Evolutionary conservation across 2,797 vertebrate genomes (phyloP).

Genomic region (Characodon lateralis): DNA sequence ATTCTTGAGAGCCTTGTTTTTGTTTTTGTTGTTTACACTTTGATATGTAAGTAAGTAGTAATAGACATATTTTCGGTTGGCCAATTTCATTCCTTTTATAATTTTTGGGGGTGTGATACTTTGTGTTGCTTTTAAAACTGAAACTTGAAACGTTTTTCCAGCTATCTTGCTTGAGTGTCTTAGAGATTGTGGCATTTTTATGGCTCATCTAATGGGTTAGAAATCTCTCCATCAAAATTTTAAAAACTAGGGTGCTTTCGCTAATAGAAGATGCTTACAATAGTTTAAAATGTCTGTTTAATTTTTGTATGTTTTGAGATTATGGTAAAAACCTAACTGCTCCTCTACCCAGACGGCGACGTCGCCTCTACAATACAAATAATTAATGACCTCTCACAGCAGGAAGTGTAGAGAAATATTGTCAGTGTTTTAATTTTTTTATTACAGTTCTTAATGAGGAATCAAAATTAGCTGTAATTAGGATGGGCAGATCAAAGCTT

Average conservation of each 20-base stretch:
- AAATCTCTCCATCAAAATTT: not conserved
- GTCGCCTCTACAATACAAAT: not conserved
- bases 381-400: not conserved
- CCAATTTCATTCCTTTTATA: not conserved
- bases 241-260: not conserved
- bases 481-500: not conserved
- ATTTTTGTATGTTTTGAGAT: not conserved
- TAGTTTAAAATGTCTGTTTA: not conserved
- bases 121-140: not conserved
- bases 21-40: not conserved
- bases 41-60: not conserved
- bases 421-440: not conserved
- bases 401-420: not conserved
- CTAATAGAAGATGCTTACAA: not conserved
- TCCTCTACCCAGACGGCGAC: not conserved
- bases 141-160: not conserved
- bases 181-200: not conserved
- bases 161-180: not conserved
- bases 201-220: not conserved
- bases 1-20: not conserved
- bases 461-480: not conserved
- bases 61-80: not conserved
- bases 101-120: not conserved
- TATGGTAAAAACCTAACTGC: not conserved
- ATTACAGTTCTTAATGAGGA: not conserved